Evolutionary conservation across 2,797 vertebrate species (phyloP), one percentile per base, ranked within the genome.

Genomic region (Remorina albescens): DNA sequence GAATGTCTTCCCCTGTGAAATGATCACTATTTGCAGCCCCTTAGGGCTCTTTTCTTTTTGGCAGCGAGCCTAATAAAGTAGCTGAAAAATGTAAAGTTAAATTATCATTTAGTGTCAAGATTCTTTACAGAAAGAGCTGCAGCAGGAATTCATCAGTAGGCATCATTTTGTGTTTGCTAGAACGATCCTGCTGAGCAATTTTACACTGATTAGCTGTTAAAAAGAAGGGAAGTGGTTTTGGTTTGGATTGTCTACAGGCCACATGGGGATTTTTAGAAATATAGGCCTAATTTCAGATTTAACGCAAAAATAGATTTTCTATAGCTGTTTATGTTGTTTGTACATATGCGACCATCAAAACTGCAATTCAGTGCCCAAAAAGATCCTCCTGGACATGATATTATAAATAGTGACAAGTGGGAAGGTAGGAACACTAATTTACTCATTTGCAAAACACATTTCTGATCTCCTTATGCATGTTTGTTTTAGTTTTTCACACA

Each of bases 401-500:
- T 73, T 65, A 12, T 37, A 30, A 71, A 69, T 60, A 55, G 46
- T 28, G 0, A 57, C 71, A 78, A 76, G 86, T 87, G 80, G 86
- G 88, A 83, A 72, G 78, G 53, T 59, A 70, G 46, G 64, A 76
- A 68, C 6, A 8, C 51, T 46, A 28, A 81, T 62, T 74, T 39
- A 32, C 32, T 53, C 60, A 11, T n/a, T 61, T 70, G 77, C 77
- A 83, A 86, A 81, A 83, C 66, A 72, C 77, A 81, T 85, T 80
- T 85, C 63, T 86, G 85, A 86, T 89, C 80, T 67, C 78, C 72
- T 75, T 71, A 70, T 16, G 67, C 71, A 34, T 87, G 85, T 89
- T 90, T 88, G 78, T 76, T 44, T 85, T 71, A 67, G 77, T 82
- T 86, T 78, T 78, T 86, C 87, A 83, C 80, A 83, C 74, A 39